These are phyloP conservation scores for Bombyx mori DNA, from an alignment of 1,140 invertebrate genomes.

Conservation along the genomic window DNA sequence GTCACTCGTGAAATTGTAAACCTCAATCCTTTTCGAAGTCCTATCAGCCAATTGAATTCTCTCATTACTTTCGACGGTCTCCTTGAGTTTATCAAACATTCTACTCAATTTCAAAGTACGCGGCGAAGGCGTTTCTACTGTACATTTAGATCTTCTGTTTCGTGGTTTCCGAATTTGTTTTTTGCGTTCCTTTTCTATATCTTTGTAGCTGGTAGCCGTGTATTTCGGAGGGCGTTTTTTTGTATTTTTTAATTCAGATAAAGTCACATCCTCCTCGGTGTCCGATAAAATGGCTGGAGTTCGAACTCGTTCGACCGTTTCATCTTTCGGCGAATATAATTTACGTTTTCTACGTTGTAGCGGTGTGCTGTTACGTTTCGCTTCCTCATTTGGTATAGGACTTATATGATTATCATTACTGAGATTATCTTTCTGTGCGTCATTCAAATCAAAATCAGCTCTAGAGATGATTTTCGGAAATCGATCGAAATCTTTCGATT, in stretches of 20 bases:
- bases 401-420: too few species aligned
- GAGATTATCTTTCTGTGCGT: too few species aligned
- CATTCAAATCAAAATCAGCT: too few species aligned
- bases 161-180: constrained; percentile 20
- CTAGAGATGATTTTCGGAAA: too few species aligned
- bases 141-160: constrained; percentile 15
- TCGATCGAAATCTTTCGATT: too few species aligned
- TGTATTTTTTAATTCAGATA: constrained; percentile 10
- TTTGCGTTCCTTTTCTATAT: constrained; percentile 34
- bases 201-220: constrained; percentile 34
- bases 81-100: constrained; percentile 42
- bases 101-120: constrained; percentile 33
- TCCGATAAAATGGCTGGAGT: constrained; percentile 7
- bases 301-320: constrained; percentile 10
- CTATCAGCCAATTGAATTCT: constrained; percentile 26
- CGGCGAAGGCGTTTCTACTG: constrained; percentile 20
- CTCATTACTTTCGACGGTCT: constrained; percentile 21
- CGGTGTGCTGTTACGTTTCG: not conserved
- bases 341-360: constrained; percentile 37
- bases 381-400: not conserved
- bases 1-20: constrained; percentile 45
- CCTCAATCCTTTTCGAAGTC: constrained; percentile 17
- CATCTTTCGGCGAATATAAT: constrained; percentile 48
- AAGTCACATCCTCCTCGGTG: constrained; percentile 17
- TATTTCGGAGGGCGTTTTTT: constrained; percentile 16